Evolutionary conservation across 2,797 vertebrate genomes (phyloP), one percentile per base, ranked within the genome.

Genomic region (Girardinus metallicus): DNA sequence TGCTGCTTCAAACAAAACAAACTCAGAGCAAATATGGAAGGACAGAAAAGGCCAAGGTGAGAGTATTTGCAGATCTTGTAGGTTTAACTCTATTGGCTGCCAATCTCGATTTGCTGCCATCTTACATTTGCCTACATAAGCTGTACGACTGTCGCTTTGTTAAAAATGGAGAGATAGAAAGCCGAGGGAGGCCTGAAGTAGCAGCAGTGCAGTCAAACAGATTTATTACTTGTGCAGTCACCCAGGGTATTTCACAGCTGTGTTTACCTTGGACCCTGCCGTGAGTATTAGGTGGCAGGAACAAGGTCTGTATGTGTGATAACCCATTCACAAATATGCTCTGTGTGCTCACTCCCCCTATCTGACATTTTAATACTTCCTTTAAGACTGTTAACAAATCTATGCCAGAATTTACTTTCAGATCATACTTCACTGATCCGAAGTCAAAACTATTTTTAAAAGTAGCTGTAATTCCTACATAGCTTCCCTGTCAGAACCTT

Each of bases 251-350:
- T 94, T 93, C 94, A 91, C 96, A 97, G 96, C 96, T 97, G 96
- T 97, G 95, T 97, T 97, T 97, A 95, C 92, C 91, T 95, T 96
- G 95, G 95, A 94, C 94, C 85, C 80, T 83, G 93, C 90, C 80
- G 84, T 91, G 90, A 92, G 92, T 95, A 95, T 97, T 96, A 94
- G 95, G 95, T 96, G 94, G 93, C 93, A 93, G 90, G 85, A 92
- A 83, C 82, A 82, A 87, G 87, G 94, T 92, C 82, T 92, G 85
- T 92, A 94, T 92, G 95, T 94, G 93, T 92, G 92, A 94, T 95
- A 91, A 93, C 91, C 93, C 93, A 92, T 95, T 95, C 94, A 94
- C 91, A 81, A 79, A 89, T 82, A 66, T 44, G 29, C 84, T 81
- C 75, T 70, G 77, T 41, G 29, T 82, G 53, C 64, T 16, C 84